Evolutionary conservation across 2,888 invertebrate genomes (phyloP).

Genomic region (Agrochola litura): DNA sequence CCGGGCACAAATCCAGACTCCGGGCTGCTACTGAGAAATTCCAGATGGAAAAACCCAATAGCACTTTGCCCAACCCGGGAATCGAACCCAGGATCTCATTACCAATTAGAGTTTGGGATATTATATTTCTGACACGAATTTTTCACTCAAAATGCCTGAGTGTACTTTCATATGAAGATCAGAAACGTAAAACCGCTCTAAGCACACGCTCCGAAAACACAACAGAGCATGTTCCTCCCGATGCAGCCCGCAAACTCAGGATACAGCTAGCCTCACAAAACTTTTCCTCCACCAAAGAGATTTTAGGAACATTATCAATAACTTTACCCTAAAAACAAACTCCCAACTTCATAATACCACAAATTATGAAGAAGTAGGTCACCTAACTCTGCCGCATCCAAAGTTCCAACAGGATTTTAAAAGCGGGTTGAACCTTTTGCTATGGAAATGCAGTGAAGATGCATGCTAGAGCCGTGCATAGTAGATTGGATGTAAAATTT

Average conservation of each 20-base stretch:
- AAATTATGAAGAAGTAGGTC: conserved; percentile 55
- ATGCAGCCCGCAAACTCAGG: not conserved
- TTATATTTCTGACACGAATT: not conserved
- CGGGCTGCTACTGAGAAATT: too few species aligned
- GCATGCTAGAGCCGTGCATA: conserved; percentile 72
- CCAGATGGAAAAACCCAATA: too few species aligned
- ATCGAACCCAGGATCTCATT: too few species aligned
- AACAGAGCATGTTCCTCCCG: not conserved
- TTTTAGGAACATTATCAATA: conserved; percentile 46
- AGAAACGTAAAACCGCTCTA: not conserved
- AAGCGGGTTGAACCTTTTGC: conserved; percentile 72
- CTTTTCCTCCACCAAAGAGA: conserved; percentile 36
- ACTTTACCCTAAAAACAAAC: conserved; percentile 42
- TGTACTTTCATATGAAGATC: not conserved
- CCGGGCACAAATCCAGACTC: too few species aligned
- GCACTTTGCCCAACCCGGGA: too few species aligned
- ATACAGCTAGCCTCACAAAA: conserved; percentile 6
- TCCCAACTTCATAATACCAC: conserved; percentile 47
- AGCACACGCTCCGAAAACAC: not conserved
- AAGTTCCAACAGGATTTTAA: conserved; percentile 50
- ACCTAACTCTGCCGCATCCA: conserved; percentile 55
- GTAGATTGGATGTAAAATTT: conserved; percentile 80
- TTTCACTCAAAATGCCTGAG: not conserved
- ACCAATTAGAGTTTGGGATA: too few species aligned
- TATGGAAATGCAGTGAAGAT: conserved; percentile 79